Base-by-base conservation (phyloP, 2,797 vertebrate species). In the Nasua narica region DNA sequence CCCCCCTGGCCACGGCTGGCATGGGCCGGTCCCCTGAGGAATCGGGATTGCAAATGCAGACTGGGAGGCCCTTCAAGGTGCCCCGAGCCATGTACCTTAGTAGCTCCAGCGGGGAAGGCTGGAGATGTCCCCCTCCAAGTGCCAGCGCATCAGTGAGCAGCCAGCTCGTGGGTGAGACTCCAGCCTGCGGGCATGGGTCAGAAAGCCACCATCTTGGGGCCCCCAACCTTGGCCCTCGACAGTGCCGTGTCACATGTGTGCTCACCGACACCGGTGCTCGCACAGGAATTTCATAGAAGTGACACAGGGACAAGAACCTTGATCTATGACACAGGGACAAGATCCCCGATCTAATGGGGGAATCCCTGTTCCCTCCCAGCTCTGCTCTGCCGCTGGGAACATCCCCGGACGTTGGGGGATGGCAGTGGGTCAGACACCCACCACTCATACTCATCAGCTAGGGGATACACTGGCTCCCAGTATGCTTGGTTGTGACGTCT, bases 221-320 rank as follows among this genome's bases (percentile, higher is more conserved):
- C 74, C 43, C 67, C 29, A 11, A 7, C 46, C 9, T 32, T 48
- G 52, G 37, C 46, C 18, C 29, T 89, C 18, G 9, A 3, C 35
- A 52, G 32, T n/a, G 19, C 18, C 40, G 46, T 10, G 52, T 48
- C 46, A 9, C 16, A 6, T 1, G 0, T 6, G 0, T 69, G 29
- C 37, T n/a, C 48, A 25, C 48, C 27, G 27, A 10, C n/a, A 5
- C 37, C 19, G 16, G 2, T 25, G 1, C 62, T 46, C 48, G 54
- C 37, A 35, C 27, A 23, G 19, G 23, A 15, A 11, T 54, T 52
- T 58, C 23, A 32, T 27, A 16, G n/a, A 32, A 52, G 25, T 69
- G 87, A 70, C 46, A 23, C n/a, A 37, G 65, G 48, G 52, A 89
- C 29, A 87, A 79, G 72, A 89, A 4, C 50, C 15, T 29, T 76